These are phyloP conservation scores for Rhopalosiphum nymphaeae DNA, from an alignment of 2,888 invertebrate species.

Conservation along the genomic window DNA sequence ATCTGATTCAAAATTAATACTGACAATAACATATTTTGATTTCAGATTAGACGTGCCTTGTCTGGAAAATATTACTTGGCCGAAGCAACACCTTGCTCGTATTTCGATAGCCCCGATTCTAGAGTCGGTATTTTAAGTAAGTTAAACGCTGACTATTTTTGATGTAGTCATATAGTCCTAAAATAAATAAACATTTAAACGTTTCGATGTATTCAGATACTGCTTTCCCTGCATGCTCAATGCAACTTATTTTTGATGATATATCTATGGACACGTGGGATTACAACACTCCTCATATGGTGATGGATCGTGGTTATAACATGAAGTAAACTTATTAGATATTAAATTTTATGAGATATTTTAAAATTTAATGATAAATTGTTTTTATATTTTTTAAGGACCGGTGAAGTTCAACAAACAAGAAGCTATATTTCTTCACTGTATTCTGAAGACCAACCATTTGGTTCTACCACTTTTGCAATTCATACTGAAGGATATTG, in stretches of 20 bases:
- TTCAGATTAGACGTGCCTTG: background rate
- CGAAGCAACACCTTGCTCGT: background rate
- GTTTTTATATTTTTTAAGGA: background rate
- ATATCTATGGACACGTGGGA: background rate
- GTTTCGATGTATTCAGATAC: background rate
- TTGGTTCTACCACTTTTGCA: rapidly evolving
- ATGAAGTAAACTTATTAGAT: background rate
- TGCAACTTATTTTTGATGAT: background rate
- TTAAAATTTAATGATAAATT: background rate
- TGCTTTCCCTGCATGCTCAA: background rate
- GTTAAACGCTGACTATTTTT: background rate
- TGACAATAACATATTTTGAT: background rate
- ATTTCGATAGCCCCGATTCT: background rate
- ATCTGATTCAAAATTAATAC: background rate
- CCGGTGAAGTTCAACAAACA: background rate
- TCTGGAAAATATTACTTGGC: background rate
- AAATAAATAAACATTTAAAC: background rate
- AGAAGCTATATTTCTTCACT: background rate
- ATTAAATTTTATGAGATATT: background rate
- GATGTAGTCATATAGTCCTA: too few relatives aligned
- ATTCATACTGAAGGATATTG: background rate
- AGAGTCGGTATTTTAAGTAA: slow-evolving; percentile 14
- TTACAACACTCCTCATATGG: background rate
- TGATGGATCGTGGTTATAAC: slow-evolving; percentile 5
- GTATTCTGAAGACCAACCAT: background rate